phyloP scores from a whole-genome alignment of 2,797 vertebrate genomes.

The Hypotaenidia okinawae region DNA sequence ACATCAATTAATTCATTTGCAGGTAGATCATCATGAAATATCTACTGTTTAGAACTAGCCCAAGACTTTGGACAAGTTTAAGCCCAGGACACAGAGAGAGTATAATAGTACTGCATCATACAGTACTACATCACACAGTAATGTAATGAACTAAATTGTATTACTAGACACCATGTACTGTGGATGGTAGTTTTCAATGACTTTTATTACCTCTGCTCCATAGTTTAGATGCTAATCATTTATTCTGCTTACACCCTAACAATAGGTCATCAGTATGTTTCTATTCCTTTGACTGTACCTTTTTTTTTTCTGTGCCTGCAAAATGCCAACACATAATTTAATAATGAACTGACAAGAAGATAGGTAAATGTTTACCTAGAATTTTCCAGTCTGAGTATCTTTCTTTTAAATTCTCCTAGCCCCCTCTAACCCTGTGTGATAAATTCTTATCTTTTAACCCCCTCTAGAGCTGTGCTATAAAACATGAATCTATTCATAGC shows the following conservation, averaged over 20 bases:
- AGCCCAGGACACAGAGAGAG: neutral
- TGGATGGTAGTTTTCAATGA: neutral
- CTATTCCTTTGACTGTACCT: neutral
- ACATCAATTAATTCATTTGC: neutral
- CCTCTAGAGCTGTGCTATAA: neutral
- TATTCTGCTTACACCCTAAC: slow-evolving; percentile 8
- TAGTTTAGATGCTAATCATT: neutral
- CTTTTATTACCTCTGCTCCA: slow-evolving; percentile 8
- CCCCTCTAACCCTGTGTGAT: neutral
- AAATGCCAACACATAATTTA: slow-evolving; percentile 36
- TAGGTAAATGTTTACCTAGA: slow-evolving; percentile 26
- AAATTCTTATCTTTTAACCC: slow-evolving; percentile 18
- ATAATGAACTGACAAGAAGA: slow-evolving; percentile 14
- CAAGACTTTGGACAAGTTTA: neutral
- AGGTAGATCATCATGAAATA: neutral
- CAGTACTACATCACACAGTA: neutral
- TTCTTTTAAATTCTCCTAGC: slow-evolving; percentile 22
- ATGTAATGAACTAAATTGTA: neutral
- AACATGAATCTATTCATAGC: slow-evolving; percentile 43
- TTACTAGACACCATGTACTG: neutral
- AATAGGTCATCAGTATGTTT: neutral
- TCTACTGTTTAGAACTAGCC: neutral
- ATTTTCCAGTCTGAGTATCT: neutral
- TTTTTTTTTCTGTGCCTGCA: neutral
- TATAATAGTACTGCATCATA: neutral